Conservation (phyloP, 2,113 vertebrate species). For the Litocranius walleri region DNA sequence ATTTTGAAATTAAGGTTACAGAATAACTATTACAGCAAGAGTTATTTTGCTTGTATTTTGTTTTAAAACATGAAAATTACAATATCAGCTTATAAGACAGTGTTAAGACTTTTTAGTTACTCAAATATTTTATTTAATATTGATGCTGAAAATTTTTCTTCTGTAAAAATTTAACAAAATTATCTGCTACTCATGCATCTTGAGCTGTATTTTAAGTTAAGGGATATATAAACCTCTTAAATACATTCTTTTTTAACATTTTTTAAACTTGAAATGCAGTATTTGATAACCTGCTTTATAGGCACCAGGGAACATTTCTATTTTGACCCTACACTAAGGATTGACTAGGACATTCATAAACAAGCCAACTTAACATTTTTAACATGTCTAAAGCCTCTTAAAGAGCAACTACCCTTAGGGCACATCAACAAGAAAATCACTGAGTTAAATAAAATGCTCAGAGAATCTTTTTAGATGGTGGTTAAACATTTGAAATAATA, state of each 20-base stretch:
- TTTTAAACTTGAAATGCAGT: neutral
- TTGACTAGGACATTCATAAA: neutral
- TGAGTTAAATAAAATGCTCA: neutral
- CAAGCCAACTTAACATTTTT: neutral
- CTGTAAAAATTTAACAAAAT: constrained; percentile 17
- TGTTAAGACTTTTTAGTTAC: neutral
- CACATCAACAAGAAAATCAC: neutral
- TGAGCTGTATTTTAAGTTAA: neutral
- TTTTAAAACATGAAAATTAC: constrained; percentile 34
- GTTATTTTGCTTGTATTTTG: neutral
- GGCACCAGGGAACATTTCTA: neutral
- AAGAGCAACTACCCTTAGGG: neutral
- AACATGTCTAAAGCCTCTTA: neutral
- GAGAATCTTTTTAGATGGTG: neutral
- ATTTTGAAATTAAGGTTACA: constrained; percentile 33
- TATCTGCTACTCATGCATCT: neutral
- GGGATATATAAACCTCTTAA: neutral
- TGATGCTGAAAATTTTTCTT: neutral
- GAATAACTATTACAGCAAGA: neutral
- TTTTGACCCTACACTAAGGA: neutral
- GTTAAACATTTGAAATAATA: neutral
- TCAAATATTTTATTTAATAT: neutral
- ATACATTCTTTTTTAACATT: neutral
- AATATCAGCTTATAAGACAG: neutral
- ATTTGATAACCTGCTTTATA: neutral